Base-by-base conservation (phyloP, 2,797 vertebrate genomes). In the Cygnus olor region DNA sequence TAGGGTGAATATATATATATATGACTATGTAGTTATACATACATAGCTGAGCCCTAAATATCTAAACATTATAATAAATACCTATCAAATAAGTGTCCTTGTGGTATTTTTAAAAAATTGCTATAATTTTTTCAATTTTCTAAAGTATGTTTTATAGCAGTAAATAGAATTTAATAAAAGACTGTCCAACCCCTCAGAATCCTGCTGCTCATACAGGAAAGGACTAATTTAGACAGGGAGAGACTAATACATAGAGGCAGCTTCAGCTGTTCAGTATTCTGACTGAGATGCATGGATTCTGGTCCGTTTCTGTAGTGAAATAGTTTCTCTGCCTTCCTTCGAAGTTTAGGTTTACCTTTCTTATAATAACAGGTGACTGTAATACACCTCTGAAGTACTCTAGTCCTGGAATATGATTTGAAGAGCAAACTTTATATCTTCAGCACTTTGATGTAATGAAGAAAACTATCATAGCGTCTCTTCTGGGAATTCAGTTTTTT, bases 401-500 rank as follows among this genome's bases (percentile, higher is more conserved):
- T 9, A 30, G 51, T 57, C 84, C 57, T 56, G 34, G 13, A 80
- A 80, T 72, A 9, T 47, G 30, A 89, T 92, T 96, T 89, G 73
- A 88, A 56, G 44, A 87, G 65, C 80, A 92, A 92, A 80, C 61
- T 94, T 89, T 49, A 6, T 58, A 27, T 72, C 65, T 83, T 66
- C 47, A 40, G 2, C 85, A 92, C 79, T 74, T 89, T 60, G 72
- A 70, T 83, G 63, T 83, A 89, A 92, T 70, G 94, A 85, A 85
- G 76, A 72, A 94, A 94, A 86, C 66, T 71, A 54, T 47, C 47
- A 40, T 42, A 34, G 51, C 58, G 53, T 38, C 87, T 61, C 93
- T 90, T 87, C 88, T 80, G 80, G 65, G 79, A 93, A 95, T 90
- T 93, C 72, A 92, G n/a, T 90, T 94, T 92, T 81, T 89, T 58